Evolutionary conservation across 2,888 invertebrate genomes (phyloP).

Genomic region (Silvanus unidentatus): DNA sequence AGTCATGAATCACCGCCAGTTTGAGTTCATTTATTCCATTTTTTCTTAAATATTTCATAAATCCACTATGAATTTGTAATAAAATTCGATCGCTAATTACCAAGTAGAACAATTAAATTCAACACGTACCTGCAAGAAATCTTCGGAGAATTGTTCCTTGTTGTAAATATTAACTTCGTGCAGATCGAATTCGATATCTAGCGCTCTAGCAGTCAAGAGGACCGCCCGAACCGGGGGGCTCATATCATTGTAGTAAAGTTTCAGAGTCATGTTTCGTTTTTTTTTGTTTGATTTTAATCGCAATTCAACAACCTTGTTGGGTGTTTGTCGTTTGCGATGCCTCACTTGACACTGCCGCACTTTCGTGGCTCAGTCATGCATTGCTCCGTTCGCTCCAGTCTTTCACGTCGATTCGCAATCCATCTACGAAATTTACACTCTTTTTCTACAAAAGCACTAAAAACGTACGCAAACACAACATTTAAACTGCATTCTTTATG

Average conservation of each 20-base stretch:
- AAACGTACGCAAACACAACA: too few relatives aligned
- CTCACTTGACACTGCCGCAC: conserved; percentile 14
- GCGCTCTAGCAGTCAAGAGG: conserved; percentile 48
- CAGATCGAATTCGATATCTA: conserved; percentile 47
- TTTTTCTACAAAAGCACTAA: too few relatives aligned
- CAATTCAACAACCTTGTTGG: not conserved
- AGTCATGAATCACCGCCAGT: too few relatives aligned
- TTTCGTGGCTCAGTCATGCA: conserved; percentile 14
- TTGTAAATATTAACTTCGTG: conserved; percentile 48
- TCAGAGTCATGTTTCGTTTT: conserved; percentile 31
- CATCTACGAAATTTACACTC: too few relatives aligned
- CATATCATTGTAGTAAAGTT: conserved; percentile 49
- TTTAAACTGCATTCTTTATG: too few relatives aligned
- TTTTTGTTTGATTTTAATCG: too few relatives aligned
- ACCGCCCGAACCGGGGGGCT: conserved; percentile 53
- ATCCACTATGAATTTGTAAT: too few relatives aligned
- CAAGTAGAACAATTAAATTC: conserved; percentile 2
- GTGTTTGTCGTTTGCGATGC: not conserved
- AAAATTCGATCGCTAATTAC: too few relatives aligned
- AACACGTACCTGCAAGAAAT: conserved; percentile 44
- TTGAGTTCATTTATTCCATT: too few relatives aligned
- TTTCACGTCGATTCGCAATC: too few relatives aligned
- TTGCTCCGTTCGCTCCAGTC: not conserved
- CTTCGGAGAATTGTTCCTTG: conserved; percentile 42
- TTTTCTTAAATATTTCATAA: too few relatives aligned